Evolutionary conservation across 2,888 invertebrate species (phyloP).

Genomic region (Halocaridina rubra): DNA sequence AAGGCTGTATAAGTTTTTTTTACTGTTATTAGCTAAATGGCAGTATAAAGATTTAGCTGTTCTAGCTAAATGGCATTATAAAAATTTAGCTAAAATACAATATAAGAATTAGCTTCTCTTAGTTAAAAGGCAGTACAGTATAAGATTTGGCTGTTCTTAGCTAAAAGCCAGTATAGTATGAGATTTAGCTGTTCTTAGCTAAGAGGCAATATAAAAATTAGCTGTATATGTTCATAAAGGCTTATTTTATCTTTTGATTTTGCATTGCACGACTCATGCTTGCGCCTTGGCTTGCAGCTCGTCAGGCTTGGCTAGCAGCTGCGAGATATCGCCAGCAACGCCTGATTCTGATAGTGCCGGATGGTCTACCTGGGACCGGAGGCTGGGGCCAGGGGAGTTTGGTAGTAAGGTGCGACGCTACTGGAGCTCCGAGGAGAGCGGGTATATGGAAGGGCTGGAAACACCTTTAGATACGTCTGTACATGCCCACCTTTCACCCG

Average conservation of each 20-base stretch:
- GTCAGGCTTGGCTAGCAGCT: slow-evolving; percentile 55
- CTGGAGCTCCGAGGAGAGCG: slow-evolving; percentile 56
- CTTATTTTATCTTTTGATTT: not conserved
- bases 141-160: too few relatives aligned
- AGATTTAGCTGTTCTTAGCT: too few relatives aligned
- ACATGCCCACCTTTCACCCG: slow-evolving; percentile 46
- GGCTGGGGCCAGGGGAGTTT: slow-evolving; percentile 27
- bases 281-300: slow-evolving; percentile 48
- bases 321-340: slow-evolving; percentile 50
- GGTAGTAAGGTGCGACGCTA: slow-evolving; percentile 40
- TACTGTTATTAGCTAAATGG: too few relatives aligned
- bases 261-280: slow-evolving; percentile 46
- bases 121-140: too few relatives aligned
- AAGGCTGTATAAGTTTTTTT: too few relatives aligned
- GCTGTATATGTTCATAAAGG: not conserved
- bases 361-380: slow-evolving; percentile 37
- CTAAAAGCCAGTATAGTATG: too few relatives aligned
- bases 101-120: too few relatives aligned
- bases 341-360: slow-evolving; percentile 39
- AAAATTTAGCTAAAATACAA: too few relatives aligned
- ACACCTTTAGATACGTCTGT: slow-evolving; percentile 17
- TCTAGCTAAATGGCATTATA: too few relatives aligned
- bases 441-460: slow-evolving; percentile 42
- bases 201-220: not conserved
- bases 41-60: too few relatives aligned